Base-by-base conservation (phyloP, 2,113 vertebrate species). In the Smithornis capensis region DNA sequence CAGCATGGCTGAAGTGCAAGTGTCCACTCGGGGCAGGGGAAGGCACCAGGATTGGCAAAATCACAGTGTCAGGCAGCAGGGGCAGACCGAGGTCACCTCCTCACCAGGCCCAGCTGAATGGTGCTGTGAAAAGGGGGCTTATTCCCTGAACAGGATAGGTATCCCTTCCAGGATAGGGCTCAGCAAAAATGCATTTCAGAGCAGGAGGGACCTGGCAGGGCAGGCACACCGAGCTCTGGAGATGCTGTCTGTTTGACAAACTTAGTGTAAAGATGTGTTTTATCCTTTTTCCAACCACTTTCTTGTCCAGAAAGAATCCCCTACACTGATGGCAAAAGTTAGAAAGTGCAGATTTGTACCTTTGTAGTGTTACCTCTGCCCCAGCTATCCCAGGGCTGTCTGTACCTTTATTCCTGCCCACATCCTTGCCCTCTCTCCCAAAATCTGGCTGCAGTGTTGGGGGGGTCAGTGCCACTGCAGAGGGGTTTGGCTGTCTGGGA, bases 1-100 rank as follows among this genome's bases (percentile, higher is more conserved):
- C 89, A 82, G 57, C 53, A 19, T 3, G 42, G 64, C 77, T 84
- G 49, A 83, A 70, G 69, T 68, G 70, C 81, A 33, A 82, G 56
- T 42, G 52, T 27, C 85, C 0, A 0, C 63, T 24, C 1, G 0
- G n/a, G 15, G 37, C 1, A 0, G 68, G 67, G 23, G 16, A 83
- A 94, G 89, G 80, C 88, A 93, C 80, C 6, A 5, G 35, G 53
- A 35, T 1, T 53, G 50, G n/a, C 40, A 74, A 2, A 3, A 40
- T 22, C 16, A 14, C 40, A 31, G 79, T 6, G 7, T 25, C 9
- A 2, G 9, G 62, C 45, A 24, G 37, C 12, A 6, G 37, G n/a
- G 79, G 27, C 31, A 52, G 42, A 65, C 18, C 2, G 0, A 18
- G 31, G 27, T 40, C 53, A 68, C 35, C 52, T 63, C 42, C 71